Percentiles rank a stretch among this genome's conserved stretches.
phyloP scores from a whole-genome alignment of 2,113 vertebrate species.

The Tychaedon coryphoeus region DNA sequence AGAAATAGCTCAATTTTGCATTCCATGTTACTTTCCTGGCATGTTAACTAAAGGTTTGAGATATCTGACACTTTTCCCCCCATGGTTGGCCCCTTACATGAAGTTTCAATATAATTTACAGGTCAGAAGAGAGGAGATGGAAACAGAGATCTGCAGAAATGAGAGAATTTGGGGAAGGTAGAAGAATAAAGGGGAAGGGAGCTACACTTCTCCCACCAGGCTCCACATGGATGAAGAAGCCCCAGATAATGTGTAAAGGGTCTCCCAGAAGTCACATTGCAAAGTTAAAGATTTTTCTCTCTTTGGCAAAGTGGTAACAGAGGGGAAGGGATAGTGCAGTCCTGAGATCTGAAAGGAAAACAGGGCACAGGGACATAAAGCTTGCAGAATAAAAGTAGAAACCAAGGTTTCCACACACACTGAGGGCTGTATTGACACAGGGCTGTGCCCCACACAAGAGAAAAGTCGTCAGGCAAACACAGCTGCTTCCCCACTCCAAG shows the following conservation, averaged over 20 bases:
- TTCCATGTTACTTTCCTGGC: background rate
- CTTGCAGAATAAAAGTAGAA: background rate
- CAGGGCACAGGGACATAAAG: background rate
- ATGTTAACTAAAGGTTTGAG: background rate
- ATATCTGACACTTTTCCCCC: background rate
- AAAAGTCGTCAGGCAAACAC: conserved; percentile 44
- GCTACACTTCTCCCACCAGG: background rate
- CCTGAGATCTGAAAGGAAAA: background rate
- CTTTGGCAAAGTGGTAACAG: background rate
- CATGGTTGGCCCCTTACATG: background rate
- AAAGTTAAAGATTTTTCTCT: background rate
- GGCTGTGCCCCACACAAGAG: conserved; percentile 3
- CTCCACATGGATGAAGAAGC: background rate
- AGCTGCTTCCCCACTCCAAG: conserved; percentile 24
- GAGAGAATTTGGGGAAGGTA: background rate
- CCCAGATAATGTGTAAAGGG: background rate
- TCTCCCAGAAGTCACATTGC: background rate
- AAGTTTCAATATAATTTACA: background rate
- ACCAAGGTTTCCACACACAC: background rate
- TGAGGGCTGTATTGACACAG: conserved; percentile 19
- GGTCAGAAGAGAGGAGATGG: background rate
- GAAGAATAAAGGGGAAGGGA: background rate
- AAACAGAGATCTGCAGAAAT: background rate
- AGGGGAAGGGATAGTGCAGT: background rate
- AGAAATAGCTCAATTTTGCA: background rate